A percentile compares a stretch with the other conserved stretches of the same genome.
These are phyloP conservation scores for Entomyzon cyanotis DNA, from an alignment of 2,113 vertebrate genomes.

Conservation along the genomic window DNA sequence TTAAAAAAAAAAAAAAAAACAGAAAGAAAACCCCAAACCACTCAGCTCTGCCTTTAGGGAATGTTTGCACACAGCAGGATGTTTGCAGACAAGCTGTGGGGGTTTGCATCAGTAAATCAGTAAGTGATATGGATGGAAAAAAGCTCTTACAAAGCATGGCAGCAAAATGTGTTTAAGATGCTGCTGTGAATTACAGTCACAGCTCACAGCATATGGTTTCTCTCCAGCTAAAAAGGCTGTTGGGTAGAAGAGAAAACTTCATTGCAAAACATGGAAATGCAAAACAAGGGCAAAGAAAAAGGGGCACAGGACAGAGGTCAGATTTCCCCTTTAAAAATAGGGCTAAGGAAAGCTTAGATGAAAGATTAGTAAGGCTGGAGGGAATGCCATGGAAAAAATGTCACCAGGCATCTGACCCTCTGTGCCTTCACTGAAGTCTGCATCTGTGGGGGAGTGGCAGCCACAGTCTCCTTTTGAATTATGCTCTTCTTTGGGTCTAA, in stretches of 20 bases:
- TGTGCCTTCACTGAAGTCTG: slow-evolving; percentile 32
- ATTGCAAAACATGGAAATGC: slow-evolving; percentile 32
- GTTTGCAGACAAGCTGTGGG: background rate
- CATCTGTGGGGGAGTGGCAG: slow-evolving; percentile 50
- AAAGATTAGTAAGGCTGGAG: slow-evolving; percentile 68
- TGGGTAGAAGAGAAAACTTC: background rate
- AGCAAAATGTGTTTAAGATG: background rate
- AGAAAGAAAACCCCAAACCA: no score
- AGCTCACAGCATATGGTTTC: background rate
- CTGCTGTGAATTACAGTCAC: background rate
- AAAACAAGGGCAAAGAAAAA: slow-evolving; percentile 66
- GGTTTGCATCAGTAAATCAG: background rate
- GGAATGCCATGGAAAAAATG: slow-evolving; percentile 71
- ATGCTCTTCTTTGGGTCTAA: slow-evolving; percentile 36
- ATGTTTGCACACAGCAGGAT: background rate
- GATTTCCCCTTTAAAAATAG: slow-evolving; percentile 73
- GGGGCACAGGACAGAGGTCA: slow-evolving; percentile 66
- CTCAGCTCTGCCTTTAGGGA: background rate
- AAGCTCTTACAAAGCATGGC: background rate
- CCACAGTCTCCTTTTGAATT: slow-evolving; percentile 10
- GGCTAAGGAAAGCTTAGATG: slow-evolving; percentile 70
- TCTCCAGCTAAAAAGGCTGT: background rate
- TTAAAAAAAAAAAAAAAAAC: background rate
- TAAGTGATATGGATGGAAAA: background rate
- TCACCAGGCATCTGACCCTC: slow-evolving; percentile 29